phyloP scores from a whole-genome alignment of 2,888 invertebrate genomes.

The Drosophila setosimentum region DNA sequence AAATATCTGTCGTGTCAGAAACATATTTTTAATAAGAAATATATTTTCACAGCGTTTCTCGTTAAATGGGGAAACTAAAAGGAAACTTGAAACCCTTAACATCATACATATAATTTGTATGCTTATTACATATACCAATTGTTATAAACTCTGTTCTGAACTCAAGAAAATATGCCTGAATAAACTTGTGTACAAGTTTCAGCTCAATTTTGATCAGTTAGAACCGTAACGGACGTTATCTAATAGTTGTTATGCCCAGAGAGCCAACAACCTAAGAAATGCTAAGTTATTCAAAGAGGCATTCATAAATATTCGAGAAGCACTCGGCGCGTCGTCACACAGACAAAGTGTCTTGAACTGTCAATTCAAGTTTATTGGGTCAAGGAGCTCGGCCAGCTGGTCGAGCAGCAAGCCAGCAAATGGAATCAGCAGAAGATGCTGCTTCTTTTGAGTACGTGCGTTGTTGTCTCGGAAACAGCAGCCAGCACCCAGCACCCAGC shows the following conservation, averaged over 20 bases:
- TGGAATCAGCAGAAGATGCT: constrained; percentile 29
- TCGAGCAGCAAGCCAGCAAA: constrained; percentile 46
- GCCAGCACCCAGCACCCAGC: constrained; percentile 13
- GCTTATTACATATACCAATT: background rate
- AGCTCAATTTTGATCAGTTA: too few relatives aligned
- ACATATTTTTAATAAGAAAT: background rate
- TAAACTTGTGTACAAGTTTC: too few relatives aligned
- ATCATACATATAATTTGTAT: background rate
- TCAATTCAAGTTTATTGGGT: constrained; percentile 84
- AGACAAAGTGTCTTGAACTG: constrained; percentile 76
- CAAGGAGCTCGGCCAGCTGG: constrained; percentile 80
- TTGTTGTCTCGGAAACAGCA: constrained; percentile 55
- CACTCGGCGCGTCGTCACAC: constrained; percentile 53
- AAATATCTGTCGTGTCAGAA: background rate
- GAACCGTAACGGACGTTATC: background rate
- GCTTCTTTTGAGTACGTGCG: constrained; percentile 40
- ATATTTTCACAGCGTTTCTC: background rate
- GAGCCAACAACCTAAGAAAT: constrained; percentile 22
- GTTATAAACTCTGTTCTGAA: background rate
- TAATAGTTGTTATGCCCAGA: constrained; percentile 13
- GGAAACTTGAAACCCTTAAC: too few relatives aligned
- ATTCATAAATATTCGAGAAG: constrained; percentile 76
- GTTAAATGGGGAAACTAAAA: too few relatives aligned
- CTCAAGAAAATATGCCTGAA: background rate
- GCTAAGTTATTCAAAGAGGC: constrained; percentile 59